Evolutionary conservation across 2,888 invertebrate genomes (phyloP), one percentile per base, ranked within the genome.

Genomic region (Conus canariensis): DNA sequence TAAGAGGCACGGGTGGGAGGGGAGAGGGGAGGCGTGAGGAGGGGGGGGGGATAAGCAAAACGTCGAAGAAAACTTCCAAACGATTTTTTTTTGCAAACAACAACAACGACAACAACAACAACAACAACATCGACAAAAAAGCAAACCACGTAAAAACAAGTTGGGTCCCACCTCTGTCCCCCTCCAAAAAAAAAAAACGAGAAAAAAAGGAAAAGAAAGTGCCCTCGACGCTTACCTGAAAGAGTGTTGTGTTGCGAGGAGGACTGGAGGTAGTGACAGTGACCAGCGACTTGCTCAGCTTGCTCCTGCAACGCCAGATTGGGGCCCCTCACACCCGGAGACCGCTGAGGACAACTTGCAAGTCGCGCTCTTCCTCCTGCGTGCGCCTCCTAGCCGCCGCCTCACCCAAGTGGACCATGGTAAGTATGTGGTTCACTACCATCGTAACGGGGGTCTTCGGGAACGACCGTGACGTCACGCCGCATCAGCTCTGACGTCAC

Each of bases 401-500:
- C 90, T 90, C 87, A 88, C 56, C 90, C 87, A 90, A 91, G 88
- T 93, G 87, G 90, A 89, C 92, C 92, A 92, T 91, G 91, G 89
- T 92, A 90, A 91, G 93, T 93, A 92, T 93, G 93, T 92, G 93
- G 93, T 92, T 93, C 92, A 90, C 91, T 91, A 92, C 91, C 91
- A 92, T 92, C 91, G 92, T 92, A 92, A 92, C 91, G 87, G 90
- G 91, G 91, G 91, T 92, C 92, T 91, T 90, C 90, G 92, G 92
- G 92, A 93, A 92, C 91, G 90, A 90, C 91, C 88, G 91, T 92
- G 92, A 93, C 93, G 93, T 93, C 93, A 93, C 93, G 88, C 86
- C 85, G 91, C 92, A 91, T 91, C 92, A 91, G 77, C 59, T 67
- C 91, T 91, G 92, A 93, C 93, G 93, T 93, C 93, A 93, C 93